Evolutionary conservation across 2,113 vertebrate species (phyloP).

Genomic region (Xenotilapia longispinis): DNA sequence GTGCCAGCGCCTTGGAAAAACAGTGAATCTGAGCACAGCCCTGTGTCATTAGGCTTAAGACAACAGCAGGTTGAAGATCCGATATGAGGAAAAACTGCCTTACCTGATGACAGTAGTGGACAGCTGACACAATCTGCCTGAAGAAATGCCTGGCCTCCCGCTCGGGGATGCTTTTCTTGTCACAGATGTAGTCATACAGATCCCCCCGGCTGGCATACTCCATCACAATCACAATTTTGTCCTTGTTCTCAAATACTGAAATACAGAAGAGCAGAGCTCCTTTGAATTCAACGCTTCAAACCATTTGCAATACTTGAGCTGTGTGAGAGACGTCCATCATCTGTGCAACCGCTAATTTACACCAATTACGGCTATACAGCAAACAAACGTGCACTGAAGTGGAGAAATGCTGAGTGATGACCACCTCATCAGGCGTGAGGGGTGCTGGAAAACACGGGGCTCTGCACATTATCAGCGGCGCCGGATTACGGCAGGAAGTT

Average conservation of each 20-base stretch:
- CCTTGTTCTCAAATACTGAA: constrained; percentile 94
- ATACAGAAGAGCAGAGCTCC: background rate
- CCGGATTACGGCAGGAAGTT: background rate
- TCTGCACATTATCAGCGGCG: background rate
- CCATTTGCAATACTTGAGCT: background rate
- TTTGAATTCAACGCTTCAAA: background rate
- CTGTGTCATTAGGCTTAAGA: background rate
- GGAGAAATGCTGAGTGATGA: background rate
- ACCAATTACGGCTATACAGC: background rate
- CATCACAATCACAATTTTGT: constrained; percentile 98
- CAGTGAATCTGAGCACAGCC: background rate
- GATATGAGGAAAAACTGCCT: background rate
- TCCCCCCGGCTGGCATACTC: constrained; percentile 92
- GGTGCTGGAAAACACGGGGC: constrained; percentile 2
- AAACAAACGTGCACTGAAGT: constrained; percentile 7
- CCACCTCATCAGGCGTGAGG: constrained; percentile 10
- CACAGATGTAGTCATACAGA: constrained; percentile 91
- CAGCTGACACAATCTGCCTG: constrained; percentile 89
- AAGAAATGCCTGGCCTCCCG: constrained; percentile 86
- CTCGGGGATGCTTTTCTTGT: constrained; percentile 78
- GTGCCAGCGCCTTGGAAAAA: background rate
- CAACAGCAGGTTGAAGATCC: background rate
- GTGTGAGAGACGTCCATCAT: background rate
- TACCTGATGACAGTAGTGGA: constrained; percentile 93
- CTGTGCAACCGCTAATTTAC: background rate